Percentiles rank a stretch among this genome's conserved stretches.
Evolutionary conservation across 1,140 invertebrate species (phyloP).

Genomic region (Drosophila ironensis): DNA sequence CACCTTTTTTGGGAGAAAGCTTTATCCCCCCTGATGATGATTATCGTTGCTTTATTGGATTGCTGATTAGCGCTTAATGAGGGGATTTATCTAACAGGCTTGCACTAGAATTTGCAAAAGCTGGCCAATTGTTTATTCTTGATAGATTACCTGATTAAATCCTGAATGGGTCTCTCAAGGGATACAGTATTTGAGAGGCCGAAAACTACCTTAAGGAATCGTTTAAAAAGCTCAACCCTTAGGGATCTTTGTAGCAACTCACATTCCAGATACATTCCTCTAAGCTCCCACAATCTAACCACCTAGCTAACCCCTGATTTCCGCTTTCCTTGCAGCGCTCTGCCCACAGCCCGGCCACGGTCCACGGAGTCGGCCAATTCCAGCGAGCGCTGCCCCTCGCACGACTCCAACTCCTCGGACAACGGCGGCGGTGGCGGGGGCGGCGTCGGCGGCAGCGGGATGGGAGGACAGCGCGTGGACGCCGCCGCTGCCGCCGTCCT

Average conservation of each 20-base stretch:
- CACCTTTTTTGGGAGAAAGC: slow-evolving; percentile 39
- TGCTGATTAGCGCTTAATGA: slow-evolving; percentile 16
- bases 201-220: no score
- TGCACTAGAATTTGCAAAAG: neutral
- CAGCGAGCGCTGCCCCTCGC: slow-evolving; percentile 86
- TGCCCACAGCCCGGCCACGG: slow-evolving; percentile 88
- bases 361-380: slow-evolving; percentile 89
- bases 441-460: slow-evolving; percentile 53
- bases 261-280: no score
- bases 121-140: no score
- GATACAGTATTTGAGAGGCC: no score
- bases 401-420: slow-evolving; percentile 86
- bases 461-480: slow-evolving; percentile 33
- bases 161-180: no score
- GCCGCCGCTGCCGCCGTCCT: slow-evolving; percentile 70
- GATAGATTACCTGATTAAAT: no score
- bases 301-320: neutral
- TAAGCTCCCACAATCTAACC: no score
- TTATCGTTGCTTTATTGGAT: slow-evolving; percentile 1
- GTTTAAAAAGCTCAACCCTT: no score
- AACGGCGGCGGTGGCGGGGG: slow-evolving; percentile 83
- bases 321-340: slow-evolving; percentile 86
- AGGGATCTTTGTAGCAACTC: no score
- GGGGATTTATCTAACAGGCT: neutral
- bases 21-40: neutral